Conservation (phyloP, 2,113 vertebrate genomes). For the Orycteropus afer region DNA sequence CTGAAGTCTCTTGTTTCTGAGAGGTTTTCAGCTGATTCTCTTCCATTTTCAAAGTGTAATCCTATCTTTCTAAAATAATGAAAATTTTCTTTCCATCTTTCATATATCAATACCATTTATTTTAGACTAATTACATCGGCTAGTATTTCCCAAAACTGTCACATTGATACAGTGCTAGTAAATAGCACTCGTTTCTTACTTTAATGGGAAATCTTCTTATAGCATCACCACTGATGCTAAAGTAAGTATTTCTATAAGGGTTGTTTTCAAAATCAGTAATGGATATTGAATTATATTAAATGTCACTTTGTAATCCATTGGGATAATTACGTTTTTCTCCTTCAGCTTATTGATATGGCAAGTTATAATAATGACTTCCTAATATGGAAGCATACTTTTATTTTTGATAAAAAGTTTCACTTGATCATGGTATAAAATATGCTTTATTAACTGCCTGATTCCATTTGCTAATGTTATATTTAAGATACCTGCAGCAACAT, state of each 20-base stretch:
- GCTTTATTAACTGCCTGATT: not conserved
- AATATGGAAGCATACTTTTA: not conserved
- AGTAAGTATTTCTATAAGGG: not conserved
- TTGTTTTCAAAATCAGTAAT: slow-evolving; percentile 21
- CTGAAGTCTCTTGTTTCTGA: not conserved
- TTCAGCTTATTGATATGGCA: not conserved
- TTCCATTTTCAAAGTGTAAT: slow-evolving; percentile 12
- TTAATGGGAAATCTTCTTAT: not conserved
- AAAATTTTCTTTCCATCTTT: not conserved
- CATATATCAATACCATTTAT: slow-evolving; percentile 4
- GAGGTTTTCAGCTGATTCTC: not conserved
- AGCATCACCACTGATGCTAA: not conserved
- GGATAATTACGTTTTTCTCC: not conserved
- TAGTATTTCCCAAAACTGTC: not conserved
- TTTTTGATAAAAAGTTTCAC: not conserved
- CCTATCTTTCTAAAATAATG: not conserved
- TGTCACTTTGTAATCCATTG: not conserved
- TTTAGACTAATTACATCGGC: not conserved
- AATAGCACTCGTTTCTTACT: not conserved
- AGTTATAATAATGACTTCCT: not conserved
- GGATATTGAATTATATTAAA: not conserved
- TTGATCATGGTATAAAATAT: not conserved
- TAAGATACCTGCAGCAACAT: not conserved
- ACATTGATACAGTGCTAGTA: not conserved
- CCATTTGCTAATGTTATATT: not conserved